phyloP scores from a whole-genome alignment of 1,140 invertebrate genomes.

The Papilio helenus region DNA sequence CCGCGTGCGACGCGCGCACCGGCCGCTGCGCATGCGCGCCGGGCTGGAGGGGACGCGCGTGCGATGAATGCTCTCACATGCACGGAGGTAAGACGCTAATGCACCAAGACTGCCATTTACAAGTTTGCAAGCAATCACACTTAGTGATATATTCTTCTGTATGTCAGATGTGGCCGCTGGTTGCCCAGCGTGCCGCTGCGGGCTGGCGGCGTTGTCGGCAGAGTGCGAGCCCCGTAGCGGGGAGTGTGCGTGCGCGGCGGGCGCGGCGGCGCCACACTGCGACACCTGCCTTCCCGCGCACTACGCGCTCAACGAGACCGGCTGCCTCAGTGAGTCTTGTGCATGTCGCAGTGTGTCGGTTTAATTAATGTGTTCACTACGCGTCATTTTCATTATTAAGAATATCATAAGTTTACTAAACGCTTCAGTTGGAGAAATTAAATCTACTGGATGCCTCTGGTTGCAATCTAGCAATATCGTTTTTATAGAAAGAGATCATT shows the following conservation, averaged over 20 bases:
- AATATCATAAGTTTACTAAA: too few species aligned
- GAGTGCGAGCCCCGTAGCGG: slow-evolving; percentile 90
- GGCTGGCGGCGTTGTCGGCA: slow-evolving; percentile 86
- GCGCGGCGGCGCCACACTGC: slow-evolving; percentile 91
- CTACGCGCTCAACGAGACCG: slow-evolving; percentile 89
- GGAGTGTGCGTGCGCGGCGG: slow-evolving; percentile 88
- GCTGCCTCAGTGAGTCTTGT: slow-evolving; percentile 88
- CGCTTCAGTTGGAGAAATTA: not conserved
- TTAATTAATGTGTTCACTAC: too few species aligned
- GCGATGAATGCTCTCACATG: slow-evolving; percentile 88
- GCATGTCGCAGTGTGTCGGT: too few species aligned
- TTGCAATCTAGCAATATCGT: not conserved
- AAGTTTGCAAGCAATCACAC: not conserved
- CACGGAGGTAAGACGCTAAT: slow-evolving; percentile 56
- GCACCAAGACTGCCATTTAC: slow-evolving; percentile 15
- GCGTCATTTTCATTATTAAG: too few species aligned
- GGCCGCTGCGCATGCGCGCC: slow-evolving; percentile 91
- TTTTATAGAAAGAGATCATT: not conserved
- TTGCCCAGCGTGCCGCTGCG: slow-evolving; percentile 91
- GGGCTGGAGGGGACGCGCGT: slow-evolving; percentile 92
- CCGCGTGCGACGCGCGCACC: slow-evolving; percentile 87
- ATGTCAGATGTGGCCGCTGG: slow-evolving; percentile 84
- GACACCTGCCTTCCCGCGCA: slow-evolving; percentile 89
- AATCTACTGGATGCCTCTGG: not conserved
- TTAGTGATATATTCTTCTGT: not conserved